A percentile compares a stretch with the other conserved stretches of the same genome.
These are phyloP conservation scores for Ptychodera flava DNA, from an alignment of 35 echinoderm and acorn worm genomes.

Conservation along the genomic window DNA sequence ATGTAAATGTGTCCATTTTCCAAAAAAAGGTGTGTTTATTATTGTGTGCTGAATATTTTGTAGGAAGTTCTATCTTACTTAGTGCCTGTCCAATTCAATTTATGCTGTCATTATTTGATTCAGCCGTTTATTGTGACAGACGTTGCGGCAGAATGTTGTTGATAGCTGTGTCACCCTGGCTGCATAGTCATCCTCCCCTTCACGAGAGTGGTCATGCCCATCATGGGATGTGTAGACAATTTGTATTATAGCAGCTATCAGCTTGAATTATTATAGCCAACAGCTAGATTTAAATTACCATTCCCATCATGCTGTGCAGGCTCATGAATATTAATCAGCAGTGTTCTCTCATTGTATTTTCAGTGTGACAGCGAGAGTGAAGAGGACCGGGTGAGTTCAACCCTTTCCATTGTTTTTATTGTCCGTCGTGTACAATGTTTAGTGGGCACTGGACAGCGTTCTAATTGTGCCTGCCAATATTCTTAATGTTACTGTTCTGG, in stretches of 20 bases:
- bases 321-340: not conserved
- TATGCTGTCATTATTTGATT: too few relatives aligned
- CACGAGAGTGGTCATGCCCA: not conserved
- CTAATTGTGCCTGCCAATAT: not conserved
- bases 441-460: not conserved
- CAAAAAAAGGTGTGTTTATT: too few relatives aligned
- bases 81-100: too few relatives aligned
- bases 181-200: too few relatives aligned
- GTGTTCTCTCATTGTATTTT: not conserved
- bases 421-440: not conserved
- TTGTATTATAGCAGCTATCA: not conserved
- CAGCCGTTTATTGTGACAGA: too few relatives aligned
- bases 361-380: not conserved
- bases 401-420: not conserved
- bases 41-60: too few relatives aligned
- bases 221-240: not conserved
- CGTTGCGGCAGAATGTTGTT: too few relatives aligned
- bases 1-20: too few relatives aligned
- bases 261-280: not conserved
- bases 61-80: too few relatives aligned
- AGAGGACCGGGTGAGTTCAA: not conserved
- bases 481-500: not conserved
- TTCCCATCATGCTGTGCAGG: not conserved
- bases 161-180: too few relatives aligned
- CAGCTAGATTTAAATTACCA: conserved; percentile 1